Base-by-base conservation (phyloP, 2,113 vertebrate species). In the Megaceryle torquata region DNA sequence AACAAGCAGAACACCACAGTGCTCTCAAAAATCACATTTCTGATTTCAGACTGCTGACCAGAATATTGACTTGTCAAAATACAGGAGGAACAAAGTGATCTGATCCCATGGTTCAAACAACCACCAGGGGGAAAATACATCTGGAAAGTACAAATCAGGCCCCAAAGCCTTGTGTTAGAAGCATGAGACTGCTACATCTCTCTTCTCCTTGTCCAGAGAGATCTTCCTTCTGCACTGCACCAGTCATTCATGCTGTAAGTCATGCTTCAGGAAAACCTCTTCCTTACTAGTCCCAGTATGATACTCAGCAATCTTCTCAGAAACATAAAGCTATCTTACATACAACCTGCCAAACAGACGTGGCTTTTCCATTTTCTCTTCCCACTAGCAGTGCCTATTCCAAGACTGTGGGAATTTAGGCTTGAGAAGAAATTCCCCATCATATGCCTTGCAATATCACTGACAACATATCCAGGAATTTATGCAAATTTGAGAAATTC, bases 351-450 rank as follows among this genome's bases (percentile, higher is more conserved):
- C 57, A 82, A 60, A 22, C 51, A 75, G 53, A 31, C 33, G 9
- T 13, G 43, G 21, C 53, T 61, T 91, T 63, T 87, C 46, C 24
- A 51, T 69, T 24, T 89, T 82, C 61, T 77, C 26, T 91, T 46
- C 44, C 53, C 50, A 33, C 39, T 7, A 71, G 51, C 39, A 75
- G 41, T 53, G 61, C 41, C 64, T 86, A 71, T 93, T 77, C 65
- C 77, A 77, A 74, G 37, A 53, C 51, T 71, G 39, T 26, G 41
- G 41, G 67, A 88, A 84, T 59, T 76, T 2, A 76, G 59, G 72
- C n/a, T 88, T 65, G 59, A 88, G 83, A 83, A 95, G 86, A 93
- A 95, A 95, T 79, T 76, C 70, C 80, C 78, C 41, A 57, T 57
- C n/a, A 44, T 31, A 60, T 1, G 31, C 53, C 53, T 84, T 64